phyloP scores from a whole-genome alignment of 2,888 invertebrate genomes.

The Synanthedon vespiformis region DNA sequence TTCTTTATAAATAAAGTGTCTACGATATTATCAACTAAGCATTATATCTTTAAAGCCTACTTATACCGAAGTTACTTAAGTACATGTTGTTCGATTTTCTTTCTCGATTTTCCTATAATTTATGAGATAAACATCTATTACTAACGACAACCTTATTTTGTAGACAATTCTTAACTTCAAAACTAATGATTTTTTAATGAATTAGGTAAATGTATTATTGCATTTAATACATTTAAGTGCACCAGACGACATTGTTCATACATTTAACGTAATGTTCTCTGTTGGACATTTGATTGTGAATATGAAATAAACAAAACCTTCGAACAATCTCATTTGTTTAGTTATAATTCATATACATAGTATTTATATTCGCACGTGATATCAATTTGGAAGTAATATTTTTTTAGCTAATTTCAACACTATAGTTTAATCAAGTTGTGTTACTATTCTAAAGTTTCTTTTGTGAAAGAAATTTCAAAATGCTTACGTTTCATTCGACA shows the following conservation, averaged over 20 bases:
- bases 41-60: conserved; percentile 70
- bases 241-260: conserved; percentile 13
- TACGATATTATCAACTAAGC: conserved; percentile 61
- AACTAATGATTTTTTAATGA: conserved; percentile 26
- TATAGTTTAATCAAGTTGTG: too few species aligned
- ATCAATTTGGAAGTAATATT: background rate
- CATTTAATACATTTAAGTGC: conserved; percentile 7
- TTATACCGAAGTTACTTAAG: conserved; percentile 66
- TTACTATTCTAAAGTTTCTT: too few species aligned
- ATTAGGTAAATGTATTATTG: conserved; percentile 11
- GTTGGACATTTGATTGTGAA: too few species aligned
- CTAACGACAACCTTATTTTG: conserved; percentile 61
- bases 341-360: too few species aligned
- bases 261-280: conserved; percentile 14
- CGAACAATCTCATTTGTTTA: too few species aligned
- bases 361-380: background rate
- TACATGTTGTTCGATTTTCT: conserved; percentile 66
- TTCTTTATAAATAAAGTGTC: conserved; percentile 44
- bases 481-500: background rate
- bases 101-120: conserved; percentile 39
- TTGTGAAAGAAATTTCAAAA: background rate
- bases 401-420: too few species aligned
- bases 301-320: too few species aligned
- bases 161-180: conserved; percentile 36
- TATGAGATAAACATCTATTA: conserved; percentile 50